phyloP scores from a whole-genome alignment of 2,113 vertebrate genomes.

The Calidris pugnax region DNA sequence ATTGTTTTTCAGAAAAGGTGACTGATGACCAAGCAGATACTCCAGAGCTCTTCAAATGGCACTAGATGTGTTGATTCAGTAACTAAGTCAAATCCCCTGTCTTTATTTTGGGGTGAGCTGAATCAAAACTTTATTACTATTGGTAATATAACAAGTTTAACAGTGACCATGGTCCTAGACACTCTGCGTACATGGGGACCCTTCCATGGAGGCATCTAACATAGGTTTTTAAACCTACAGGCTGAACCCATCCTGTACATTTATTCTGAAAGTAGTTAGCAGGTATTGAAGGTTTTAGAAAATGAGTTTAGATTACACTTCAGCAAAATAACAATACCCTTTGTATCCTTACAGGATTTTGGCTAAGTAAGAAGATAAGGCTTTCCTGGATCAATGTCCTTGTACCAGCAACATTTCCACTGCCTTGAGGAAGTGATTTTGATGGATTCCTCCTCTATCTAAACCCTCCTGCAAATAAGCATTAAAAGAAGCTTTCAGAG shows the following conservation, averaged over 20 bases:
- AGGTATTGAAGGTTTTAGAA: background rate
- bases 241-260: background rate
- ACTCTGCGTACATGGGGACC: too few species aligned
- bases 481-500: constrained; percentile 39
- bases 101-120: background rate
- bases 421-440: constrained; percentile 22
- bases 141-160: background rate
- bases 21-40: background rate
- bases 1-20: background rate
- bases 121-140: background rate
- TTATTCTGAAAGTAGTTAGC: background rate
- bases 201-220: background rate
- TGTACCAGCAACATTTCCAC: constrained; percentile 25
- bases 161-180: background rate
- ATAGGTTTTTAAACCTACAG: background rate
- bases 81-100: background rate
- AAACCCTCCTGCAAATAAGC: constrained; percentile 32
- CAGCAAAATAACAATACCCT: background rate
- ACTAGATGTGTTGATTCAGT: background rate
- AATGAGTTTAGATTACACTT: background rate
- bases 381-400: background rate
- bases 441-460: constrained; percentile 21
- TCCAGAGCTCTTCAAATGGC: background rate
- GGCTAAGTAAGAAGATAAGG: background rate
- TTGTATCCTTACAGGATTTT: background rate